Evolutionary conservation across 1,140 invertebrate species (phyloP), one percentile per base, ranked within the genome.

Genomic region (Eurosta solidaginis): DNA sequence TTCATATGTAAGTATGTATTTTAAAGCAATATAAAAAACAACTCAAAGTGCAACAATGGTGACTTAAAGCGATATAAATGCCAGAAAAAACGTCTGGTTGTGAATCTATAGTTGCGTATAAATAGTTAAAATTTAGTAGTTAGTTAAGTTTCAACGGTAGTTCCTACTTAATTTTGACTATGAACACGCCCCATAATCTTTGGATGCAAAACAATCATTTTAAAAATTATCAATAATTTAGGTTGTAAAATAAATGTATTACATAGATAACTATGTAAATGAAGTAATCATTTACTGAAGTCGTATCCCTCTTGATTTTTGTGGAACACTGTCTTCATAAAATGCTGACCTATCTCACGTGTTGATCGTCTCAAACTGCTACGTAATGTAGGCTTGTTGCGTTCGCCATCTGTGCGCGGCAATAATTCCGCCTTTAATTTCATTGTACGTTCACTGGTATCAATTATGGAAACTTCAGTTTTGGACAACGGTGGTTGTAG

Each of bases 291-390:
- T 22, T 80, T 52, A 12, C 33, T 45, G 20, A 81, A 77, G 17
- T 76, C 49, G 76, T 81, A 81, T 77, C 86, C 86, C 47, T 81
- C 79, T 27, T 84, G 83, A 9, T 81, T 82, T 79, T 87, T 87
- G 78, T 87, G 85, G 78, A 87, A 87, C 42, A 87, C 85, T 6
- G 77, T 59, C 54, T 81, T 81, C 73, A 80, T 75, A 25, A 80
- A 75, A 12, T 81, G 77, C 76, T 87, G 82, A 5, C 85, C 83
- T 27, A 86, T 81, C 25, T 87, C 85, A 27, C 84, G 81, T 3
- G 85, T 86, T n/a, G 85, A 84, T 4, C 81, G 81, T n/a, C 84
- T 50, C 9, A 87, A 80, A 52, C 86, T 87, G 45, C 82, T 87
- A 12, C 86, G 79, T 33, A 87, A 77, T n/a, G 83, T 80, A n/a